Base-by-base conservation (phyloP, 2,113 vertebrate genomes). In the Clarias batrachus region DNA sequence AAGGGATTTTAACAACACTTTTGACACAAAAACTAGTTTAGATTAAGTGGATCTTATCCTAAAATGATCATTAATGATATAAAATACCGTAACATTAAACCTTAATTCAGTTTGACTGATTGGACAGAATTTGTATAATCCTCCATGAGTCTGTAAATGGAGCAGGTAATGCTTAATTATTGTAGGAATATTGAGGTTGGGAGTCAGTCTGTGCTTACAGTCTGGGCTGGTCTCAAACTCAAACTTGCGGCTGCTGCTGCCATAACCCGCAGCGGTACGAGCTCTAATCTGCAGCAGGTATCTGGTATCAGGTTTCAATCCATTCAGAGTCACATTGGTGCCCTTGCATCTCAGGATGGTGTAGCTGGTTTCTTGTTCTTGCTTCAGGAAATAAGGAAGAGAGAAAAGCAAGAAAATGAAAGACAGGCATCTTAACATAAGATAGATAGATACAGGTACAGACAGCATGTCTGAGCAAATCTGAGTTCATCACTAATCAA, bases 291-390 rank as follows among this genome's bases (percentile, higher is more conserved):
- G 98, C 91, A 99, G 97, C 87, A 99, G 92, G 1, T 99, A 99
- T 19, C 94, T 97, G 11, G 98, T 98, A 85, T 97, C 97, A 30
- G 98, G 95, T 95, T 99, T 99, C 91, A 99, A 95, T 86, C 98
- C 95, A 17, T 91, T 97, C 92, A 99, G 96, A 70, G 97, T 99
- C 88, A 98, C 97, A 0, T 99, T 99, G 73, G 96, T 98, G 88
- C 96, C 96, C 87, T 95, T 96, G 85, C 98, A 97, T 90, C 97
- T 96, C 86, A 99, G 95, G 90, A 99, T 98, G 86, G 98, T 99
- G 89, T 99, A 99, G 93, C 97, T 99, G 87, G 97, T 99, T 94
- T 99, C 98, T 96, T 99, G 98, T 80, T 99, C 97, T 96, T 99
- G 97, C 98, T 99, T 96, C 91, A 93, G 90, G 86, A 87, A 91